A percentile compares a stretch with the other conserved stretches of the same genome.
phyloP scores from a whole-genome alignment of 2,113 vertebrate genomes.

The Apistogramma diplotaenia region DNA sequence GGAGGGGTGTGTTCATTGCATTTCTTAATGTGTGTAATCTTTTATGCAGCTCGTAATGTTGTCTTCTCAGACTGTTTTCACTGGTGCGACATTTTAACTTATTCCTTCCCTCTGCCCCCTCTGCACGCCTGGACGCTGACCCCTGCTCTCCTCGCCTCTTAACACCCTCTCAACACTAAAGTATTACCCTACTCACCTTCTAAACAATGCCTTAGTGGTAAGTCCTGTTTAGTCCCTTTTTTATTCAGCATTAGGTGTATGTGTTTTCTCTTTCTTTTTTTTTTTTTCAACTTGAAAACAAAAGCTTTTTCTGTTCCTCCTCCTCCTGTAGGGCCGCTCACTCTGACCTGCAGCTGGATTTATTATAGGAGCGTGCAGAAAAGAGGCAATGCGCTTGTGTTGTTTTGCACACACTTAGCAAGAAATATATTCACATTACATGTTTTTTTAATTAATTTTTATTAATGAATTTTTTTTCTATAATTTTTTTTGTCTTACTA shows the following conservation, averaged over 20 bases:
- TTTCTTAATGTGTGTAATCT: constrained; percentile 38
- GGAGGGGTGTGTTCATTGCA: constrained; percentile 14
- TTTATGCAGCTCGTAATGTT: constrained; percentile 57
- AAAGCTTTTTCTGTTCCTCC: not conserved
- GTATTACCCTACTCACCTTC: constrained; percentile 79
- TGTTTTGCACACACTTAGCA: not conserved
- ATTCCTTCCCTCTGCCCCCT: constrained; percentile 74
- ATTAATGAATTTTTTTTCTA: too few species aligned
- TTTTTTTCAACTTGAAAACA: constrained; percentile 16
- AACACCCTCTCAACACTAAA: constrained; percentile 76
- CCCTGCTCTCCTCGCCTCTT: constrained; percentile 74
- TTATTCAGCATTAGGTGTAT: constrained; percentile 66
- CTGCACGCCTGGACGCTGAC: constrained; percentile 76
- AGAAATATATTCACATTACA: not conserved
- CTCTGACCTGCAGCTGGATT: constrained; percentile 19
- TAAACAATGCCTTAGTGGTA: constrained; percentile 81
- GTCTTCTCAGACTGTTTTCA: constrained; percentile 62
- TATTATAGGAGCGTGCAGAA: not conserved
- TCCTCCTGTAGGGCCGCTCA: constrained; percentile 12
- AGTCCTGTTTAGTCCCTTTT: constrained; percentile 69
- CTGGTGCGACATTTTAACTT: constrained; percentile 72
- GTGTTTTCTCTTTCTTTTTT: constrained; percentile 24
- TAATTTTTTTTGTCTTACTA: not conserved
- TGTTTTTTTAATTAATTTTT: not conserved
- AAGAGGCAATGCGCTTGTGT: not conserved